phyloP scores from a whole-genome alignment of 2,797 vertebrate genomes.

The Sarcoramphus papa region DNA sequence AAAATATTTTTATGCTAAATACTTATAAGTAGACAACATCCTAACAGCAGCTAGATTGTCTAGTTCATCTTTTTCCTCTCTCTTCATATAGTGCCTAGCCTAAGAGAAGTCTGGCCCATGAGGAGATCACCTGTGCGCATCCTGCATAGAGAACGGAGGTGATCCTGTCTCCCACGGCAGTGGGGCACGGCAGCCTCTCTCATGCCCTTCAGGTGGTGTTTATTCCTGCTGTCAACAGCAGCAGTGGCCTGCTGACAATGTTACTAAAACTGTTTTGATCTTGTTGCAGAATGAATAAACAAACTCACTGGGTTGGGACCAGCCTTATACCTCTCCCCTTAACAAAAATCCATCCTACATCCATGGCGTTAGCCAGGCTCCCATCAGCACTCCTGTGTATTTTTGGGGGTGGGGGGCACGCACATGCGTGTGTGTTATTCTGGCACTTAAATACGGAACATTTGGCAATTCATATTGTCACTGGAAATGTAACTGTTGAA shows the following conservation, averaged over 20 bases:
- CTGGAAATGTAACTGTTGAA: background rate
- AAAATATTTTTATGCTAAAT: background rate
- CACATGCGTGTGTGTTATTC: background rate
- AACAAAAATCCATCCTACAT: background rate
- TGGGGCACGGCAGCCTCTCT: background rate
- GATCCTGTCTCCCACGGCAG: background rate
- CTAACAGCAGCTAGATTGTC: background rate
- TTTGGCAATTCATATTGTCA: background rate
- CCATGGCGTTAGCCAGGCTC: background rate
- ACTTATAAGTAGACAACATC: background rate
- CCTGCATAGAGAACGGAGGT: background rate
- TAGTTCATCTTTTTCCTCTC: background rate
- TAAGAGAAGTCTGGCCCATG: background rate
- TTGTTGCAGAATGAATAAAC: background rate
- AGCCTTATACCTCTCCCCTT: background rate
- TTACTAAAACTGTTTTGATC: constrained; percentile 5
- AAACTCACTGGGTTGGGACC: background rate
- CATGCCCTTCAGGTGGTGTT: background rate
- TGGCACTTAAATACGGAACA: background rate
- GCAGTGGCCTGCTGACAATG: background rate
- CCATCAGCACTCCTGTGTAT: background rate
- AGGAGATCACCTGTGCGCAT: background rate
- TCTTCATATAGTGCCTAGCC: fast-evolving
- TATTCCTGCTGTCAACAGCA: constrained; percentile 5
- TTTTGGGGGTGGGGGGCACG: fast-evolving